These are phyloP conservation scores for Brachionus calyciflorus DNA, from an alignment of 1,140 invertebrate species.

Conservation along the genomic window DNA sequence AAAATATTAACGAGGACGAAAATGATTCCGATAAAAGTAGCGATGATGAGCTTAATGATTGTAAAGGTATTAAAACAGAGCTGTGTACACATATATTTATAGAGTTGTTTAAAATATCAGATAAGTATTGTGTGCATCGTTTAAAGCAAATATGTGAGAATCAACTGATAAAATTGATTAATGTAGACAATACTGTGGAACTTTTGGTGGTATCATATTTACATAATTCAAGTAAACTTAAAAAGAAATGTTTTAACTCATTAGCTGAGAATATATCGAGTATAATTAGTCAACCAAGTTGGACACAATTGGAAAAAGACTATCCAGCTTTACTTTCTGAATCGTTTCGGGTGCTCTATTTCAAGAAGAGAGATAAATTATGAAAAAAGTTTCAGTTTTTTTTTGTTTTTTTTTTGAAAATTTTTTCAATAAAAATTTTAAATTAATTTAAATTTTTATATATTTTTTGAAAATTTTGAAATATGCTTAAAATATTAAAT, in stretches of 20 bases:
- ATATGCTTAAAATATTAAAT: too few species aligned
- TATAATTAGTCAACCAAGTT: conserved; percentile 12
- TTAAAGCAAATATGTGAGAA: not conserved
- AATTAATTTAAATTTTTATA: too few species aligned
- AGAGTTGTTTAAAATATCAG: conserved; percentile 27
- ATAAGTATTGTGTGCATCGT: conserved; percentile 21
- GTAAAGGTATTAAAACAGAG: not conserved
- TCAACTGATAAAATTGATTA: not conserved
- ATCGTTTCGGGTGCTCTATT: conserved; percentile 15
- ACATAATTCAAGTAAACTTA: conserved; percentile 3
- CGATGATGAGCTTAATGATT: not conserved
- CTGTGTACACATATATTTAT: not conserved
- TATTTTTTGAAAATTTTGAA: too few species aligned
- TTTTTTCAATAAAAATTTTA: too few species aligned
- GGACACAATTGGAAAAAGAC: conserved; percentile 17
- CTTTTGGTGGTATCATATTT: conserved; percentile 7
- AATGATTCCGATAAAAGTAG: not conserved
- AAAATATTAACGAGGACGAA: not conserved
- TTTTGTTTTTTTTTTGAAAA: too few species aligned
- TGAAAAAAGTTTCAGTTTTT: too few species aligned
- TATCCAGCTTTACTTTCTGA: conserved; percentile 10
- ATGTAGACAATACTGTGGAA: not conserved
- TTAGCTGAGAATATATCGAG: not conserved
- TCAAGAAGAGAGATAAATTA: not conserved
- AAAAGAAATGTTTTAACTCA: conserved; percentile 21